A percentile compares a stretch with the other conserved stretches of the same genome.
Conservation (phyloP, 1,140 invertebrate species). For the Drosophila orena region DNA sequence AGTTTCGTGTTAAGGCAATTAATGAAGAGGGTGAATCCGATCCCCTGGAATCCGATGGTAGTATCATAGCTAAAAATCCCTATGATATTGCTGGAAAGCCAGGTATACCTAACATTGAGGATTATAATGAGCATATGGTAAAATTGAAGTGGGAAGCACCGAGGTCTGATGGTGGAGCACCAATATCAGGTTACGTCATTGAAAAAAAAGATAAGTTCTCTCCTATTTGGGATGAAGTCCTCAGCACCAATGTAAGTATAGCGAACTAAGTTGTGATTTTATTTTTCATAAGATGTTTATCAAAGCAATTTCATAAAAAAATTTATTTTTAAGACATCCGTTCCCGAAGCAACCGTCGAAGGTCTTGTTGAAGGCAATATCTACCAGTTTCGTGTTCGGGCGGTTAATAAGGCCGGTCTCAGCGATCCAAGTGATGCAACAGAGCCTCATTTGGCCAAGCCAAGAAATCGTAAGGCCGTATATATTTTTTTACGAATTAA, state of each 20-base stretch:
- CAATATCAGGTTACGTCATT: constrained; percentile 97
- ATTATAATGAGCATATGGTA: constrained; percentile 97
- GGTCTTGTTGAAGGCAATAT: constrained; percentile 95
- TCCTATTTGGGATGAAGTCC: constrained; percentile 94
- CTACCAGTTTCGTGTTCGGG: constrained; percentile 96
- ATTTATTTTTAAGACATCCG: constrained; percentile 87
- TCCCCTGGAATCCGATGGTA: constrained; percentile 94
- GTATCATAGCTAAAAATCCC: constrained; percentile 84
- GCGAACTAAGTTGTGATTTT: not conserved
- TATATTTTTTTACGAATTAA: not conserved
- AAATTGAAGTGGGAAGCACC: constrained; percentile 97
- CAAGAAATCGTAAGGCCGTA: constrained; percentile 91
- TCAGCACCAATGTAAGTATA: constrained; percentile 89
- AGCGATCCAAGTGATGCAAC: constrained; percentile 95
- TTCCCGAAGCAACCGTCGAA: constrained; percentile 92
- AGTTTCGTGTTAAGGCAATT: constrained; percentile 98
- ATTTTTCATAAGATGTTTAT: not conserved
- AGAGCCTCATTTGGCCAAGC: constrained; percentile 94
- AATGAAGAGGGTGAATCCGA: constrained; percentile 99
- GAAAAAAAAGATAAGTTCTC: constrained; percentile 98
- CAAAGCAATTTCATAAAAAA: not conserved
- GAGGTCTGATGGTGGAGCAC: constrained; percentile 95
- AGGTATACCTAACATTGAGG: constrained; percentile 93
- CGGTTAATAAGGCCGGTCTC: constrained; percentile 97
- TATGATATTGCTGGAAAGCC: constrained; percentile 94